Evolutionary conservation across 2,113 vertebrate genomes (phyloP).

Genomic region (Butorides virescens): DNA sequence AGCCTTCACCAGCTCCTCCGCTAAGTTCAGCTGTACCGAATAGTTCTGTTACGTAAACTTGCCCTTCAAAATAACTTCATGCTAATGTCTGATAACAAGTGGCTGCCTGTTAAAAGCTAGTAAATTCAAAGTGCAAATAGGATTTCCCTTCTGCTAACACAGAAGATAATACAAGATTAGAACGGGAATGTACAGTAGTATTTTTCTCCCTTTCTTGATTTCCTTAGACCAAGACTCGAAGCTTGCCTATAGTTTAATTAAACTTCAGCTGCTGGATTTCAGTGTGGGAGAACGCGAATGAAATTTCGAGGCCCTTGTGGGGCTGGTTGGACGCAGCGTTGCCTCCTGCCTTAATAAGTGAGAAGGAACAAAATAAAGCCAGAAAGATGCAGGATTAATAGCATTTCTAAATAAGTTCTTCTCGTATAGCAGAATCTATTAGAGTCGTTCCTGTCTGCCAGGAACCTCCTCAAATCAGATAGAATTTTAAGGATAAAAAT

Average conservation of each 20-base stretch:
- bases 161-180: neutral
- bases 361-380: neutral
- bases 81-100: neutral
- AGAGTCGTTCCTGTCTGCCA: neutral
- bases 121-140: neutral
- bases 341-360: neutral
- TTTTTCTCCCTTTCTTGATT: neutral
- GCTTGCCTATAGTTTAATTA: neutral
- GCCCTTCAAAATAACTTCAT: neutral
- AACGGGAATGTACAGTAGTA: neutral
- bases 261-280: neutral
- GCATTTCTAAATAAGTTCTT: neutral
- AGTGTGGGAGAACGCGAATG: neutral
- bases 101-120: neutral
- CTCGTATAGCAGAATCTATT: neutral
- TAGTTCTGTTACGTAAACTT: neutral
- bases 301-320: neutral
- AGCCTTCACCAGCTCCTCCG: neutral
- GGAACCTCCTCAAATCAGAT: neutral
- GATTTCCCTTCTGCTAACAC: neutral
- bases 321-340: neutral
- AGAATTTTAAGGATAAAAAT: conserved; percentile 3
- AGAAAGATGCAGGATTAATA: neutral
- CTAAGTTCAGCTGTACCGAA: neutral
- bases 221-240: neutral